These are phyloP conservation scores for Chrysogorgia sp. DNA, from an alignment of 92 coral and sea anemone species.

Conservation along the genomic window DNA sequence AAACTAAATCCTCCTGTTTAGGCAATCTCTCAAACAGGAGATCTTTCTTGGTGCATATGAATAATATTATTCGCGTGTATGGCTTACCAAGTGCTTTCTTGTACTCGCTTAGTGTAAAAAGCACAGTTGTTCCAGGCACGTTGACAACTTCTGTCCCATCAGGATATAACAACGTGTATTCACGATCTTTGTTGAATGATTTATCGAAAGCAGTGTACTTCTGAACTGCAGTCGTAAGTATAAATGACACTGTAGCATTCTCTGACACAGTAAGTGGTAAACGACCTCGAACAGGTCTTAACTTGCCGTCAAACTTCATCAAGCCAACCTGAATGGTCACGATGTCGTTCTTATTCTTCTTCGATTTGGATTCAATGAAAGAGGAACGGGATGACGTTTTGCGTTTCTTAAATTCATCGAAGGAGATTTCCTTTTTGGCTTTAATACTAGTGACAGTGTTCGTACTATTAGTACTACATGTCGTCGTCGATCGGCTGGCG, in stretches of 20 bases:
- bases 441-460: too few relatives aligned
- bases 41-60: background rate
- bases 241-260: background rate
- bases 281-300: too few relatives aligned
- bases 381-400: too few relatives aligned
- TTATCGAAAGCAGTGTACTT: slow-evolving; percentile 2
- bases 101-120: slow-evolving; percentile 11
- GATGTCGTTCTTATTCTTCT: too few relatives aligned
- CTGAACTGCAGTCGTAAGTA: background rate
- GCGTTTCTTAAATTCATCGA: too few relatives aligned
- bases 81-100: slow-evolving; percentile 8
- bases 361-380: too few relatives aligned
- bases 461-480: too few relatives aligned
- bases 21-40: background rate
- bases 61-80: background rate
- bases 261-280: background rate
- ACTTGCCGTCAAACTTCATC: slow-evolving; percentile 10
- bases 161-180: slow-evolving; percentile 1
- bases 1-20: background rate
- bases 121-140: background rate
- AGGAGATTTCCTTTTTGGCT: too few relatives aligned
- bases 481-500: too few relatives aligned
- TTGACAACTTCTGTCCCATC: slow-evolving; percentile 4
- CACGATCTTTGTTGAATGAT: background rate
- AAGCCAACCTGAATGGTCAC: slow-evolving; percentile 4